Percentiles rank a stretch among this genome's conserved stretches.
phyloP scores from a whole-genome alignment of 1,140 invertebrate species.

The Lordiphosa mommai region DNA sequence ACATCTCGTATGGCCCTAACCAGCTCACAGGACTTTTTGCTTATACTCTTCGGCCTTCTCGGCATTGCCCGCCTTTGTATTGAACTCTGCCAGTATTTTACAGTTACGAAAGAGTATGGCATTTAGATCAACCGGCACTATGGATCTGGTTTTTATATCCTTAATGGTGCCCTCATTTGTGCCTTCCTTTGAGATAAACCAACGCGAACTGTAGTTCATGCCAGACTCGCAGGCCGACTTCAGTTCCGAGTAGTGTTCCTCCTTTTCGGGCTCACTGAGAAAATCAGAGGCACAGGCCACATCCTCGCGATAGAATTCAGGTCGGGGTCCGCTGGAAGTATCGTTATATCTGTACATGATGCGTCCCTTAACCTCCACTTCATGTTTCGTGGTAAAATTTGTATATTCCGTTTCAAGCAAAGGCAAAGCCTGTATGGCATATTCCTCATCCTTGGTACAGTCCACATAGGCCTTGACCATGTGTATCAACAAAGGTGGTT shows the following conservation, averaged over 20 bases:
- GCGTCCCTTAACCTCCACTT: conserved; percentile 84
- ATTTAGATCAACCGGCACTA: conserved; percentile 95
- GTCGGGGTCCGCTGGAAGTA: conserved; percentile 88
- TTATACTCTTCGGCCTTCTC: conserved; percentile 84
- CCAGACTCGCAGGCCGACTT: conserved; percentile 95
- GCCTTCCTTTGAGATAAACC: conserved; percentile 86
- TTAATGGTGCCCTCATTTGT: conserved; percentile 87
- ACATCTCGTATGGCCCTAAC: conserved; percentile 82
- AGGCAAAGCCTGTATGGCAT: conserved; percentile 84
- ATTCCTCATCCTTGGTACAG: conserved; percentile 85
- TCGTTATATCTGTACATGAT: conserved; percentile 87
- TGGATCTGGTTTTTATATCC: conserved; percentile 86
- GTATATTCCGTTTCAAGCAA: conserved; percentile 90
- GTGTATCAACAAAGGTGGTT: conserved; percentile 91
- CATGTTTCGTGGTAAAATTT: conserved; percentile 87
- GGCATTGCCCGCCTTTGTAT: conserved; percentile 83
- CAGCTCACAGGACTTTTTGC: conserved; percentile 82
- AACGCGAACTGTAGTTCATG: conserved; percentile 96
- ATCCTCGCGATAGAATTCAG: conserved; percentile 92
- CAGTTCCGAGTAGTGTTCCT: conserved; percentile 88
- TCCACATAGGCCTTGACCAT: conserved; percentile 92
- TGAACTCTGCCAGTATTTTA: conserved; percentile 86
- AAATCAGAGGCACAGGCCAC: conserved; percentile 81
- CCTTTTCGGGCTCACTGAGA: conserved; percentile 83
- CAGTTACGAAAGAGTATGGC: conserved; percentile 92